Evolutionary conservation across 2,797 vertebrate genomes (phyloP).

Genomic region (Acestrorhynchus altus): DNA sequence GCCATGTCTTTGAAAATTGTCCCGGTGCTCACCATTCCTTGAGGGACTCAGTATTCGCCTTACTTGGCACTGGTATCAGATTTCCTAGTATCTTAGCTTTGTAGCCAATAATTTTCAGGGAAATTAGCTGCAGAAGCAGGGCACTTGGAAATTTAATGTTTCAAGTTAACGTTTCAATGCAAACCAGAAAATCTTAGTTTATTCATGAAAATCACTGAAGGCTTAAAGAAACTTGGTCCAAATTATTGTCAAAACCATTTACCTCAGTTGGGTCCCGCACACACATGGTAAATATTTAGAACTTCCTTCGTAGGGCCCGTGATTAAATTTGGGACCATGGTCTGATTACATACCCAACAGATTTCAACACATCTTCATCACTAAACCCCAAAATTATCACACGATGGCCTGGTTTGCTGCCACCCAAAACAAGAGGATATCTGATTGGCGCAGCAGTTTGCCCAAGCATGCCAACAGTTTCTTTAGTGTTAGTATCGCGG

Average conservation of each 20-base stretch:
- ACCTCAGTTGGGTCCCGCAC: slow-evolving; percentile 38
- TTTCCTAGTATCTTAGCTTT: neutral
- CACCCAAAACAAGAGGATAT: slow-evolving; percentile 19
- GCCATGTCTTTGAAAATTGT: slow-evolving; percentile 49
- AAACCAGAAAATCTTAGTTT: neutral
- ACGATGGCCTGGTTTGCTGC: slow-evolving; percentile 34
- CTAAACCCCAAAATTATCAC: slow-evolving; percentile 48
- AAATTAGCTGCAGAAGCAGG: neutral
- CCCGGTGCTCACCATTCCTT: slow-evolving; percentile 37
- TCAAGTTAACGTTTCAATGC: neutral
- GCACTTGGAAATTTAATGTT: neutral
- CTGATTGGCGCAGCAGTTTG: slow-evolving; percentile 26
- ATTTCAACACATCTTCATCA: slow-evolving; percentile 45
- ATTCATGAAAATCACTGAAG: slow-evolving; percentile 1
- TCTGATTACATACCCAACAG: slow-evolving; percentile 47
- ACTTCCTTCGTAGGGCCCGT: slow-evolving; percentile 42
- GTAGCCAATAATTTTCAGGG: slow-evolving; percentile 1
- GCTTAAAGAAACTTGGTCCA: slow-evolving; percentile 20
- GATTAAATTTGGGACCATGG: slow-evolving; percentile 56
- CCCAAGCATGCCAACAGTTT: slow-evolving; percentile 7
- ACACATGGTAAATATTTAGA: slow-evolving; percentile 56
- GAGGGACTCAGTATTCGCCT: slow-evolving; percentile 26
- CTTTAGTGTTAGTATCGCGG: slow-evolving; percentile 14
- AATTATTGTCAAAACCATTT: slow-evolving; percentile 58
- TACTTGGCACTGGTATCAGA: slow-evolving; percentile 24